A percentile compares a stretch with the other conserved stretches of the same genome.
Conservation (phyloP, 2,888 invertebrate species). For the Melangyna quadrimaculata region DNA sequence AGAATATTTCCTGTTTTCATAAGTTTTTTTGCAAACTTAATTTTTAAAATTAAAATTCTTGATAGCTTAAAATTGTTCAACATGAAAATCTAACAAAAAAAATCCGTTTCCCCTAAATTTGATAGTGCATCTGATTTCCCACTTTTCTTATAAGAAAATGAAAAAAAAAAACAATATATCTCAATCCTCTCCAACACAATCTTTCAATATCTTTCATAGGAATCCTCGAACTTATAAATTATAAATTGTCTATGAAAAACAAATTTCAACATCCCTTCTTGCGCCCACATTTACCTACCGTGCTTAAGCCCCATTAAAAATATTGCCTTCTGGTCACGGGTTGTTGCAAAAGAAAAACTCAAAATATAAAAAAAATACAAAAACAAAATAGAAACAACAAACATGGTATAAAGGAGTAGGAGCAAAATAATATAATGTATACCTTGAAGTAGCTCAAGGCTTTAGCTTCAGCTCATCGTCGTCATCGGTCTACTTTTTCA, state of each 20-base stretch:
- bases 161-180: neutral
- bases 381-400: neutral
- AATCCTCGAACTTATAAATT: conserved; percentile 5
- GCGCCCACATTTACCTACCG: conserved; percentile 65
- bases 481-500: conserved; percentile 53
- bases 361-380: neutral
- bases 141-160: neutral
- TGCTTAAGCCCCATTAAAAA: conserved; percentile 66
- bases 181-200: neutral
- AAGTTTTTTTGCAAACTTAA: too few species aligned
- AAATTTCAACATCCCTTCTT: conserved; percentile 49
- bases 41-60: neutral
- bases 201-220: neutral
- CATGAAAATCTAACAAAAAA: neutral
- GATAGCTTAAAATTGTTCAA: neutral
- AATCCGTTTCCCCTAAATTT: neutral
- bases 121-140: neutral
- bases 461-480: conserved; percentile 45
- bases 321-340: conserved; percentile 67
- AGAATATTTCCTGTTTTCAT: too few species aligned
- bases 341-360: conserved; percentile 10
- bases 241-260: conserved; percentile 29
- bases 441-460: conserved; percentile 68
- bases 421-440: neutral
- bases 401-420: neutral